phyloP scores from a whole-genome alignment of 1,140 invertebrate species.

The Eupristina koningsbergeri region DNA sequence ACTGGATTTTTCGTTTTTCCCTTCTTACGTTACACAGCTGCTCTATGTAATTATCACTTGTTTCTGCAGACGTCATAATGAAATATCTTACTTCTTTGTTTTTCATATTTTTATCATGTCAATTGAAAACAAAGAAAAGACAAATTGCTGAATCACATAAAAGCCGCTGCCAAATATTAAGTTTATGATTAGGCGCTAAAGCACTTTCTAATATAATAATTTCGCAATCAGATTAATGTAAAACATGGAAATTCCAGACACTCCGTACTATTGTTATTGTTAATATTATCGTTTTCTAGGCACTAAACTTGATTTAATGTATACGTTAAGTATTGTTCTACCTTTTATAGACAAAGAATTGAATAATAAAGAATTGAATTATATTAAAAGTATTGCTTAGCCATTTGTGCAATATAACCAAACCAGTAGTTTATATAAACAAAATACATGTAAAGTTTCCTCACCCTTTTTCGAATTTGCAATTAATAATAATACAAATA shows the following conservation, averaged over 20 bases:
- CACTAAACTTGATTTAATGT: background rate
- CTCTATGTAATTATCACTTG: conserved; percentile 17
- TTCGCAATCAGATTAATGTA: background rate
- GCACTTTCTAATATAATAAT: too few species aligned
- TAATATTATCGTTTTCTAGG: background rate
- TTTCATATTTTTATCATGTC: background rate
- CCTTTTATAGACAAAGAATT: background rate
- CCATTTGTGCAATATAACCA: background rate
- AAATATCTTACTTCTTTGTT: conserved; percentile 16
- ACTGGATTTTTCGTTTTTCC: background rate
- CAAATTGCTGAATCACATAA: background rate
- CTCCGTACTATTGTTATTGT: background rate
- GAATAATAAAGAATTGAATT: background rate
- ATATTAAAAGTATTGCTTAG: background rate
- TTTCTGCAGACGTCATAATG: conserved; percentile 10
- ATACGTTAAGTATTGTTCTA: background rate
- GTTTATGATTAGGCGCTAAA: background rate
- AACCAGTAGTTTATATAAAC: background rate
- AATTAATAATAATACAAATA: background rate
- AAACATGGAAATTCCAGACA: too few species aligned
- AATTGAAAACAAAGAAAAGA: conserved; percentile 1
- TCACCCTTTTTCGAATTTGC: background rate
- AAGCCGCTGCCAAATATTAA: background rate
- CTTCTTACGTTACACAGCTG: conserved; percentile 1
- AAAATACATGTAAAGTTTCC: background rate